Percentiles rank a stretch among this genome's conserved stretches.
phyloP scores from a whole-genome alignment of 2,888 invertebrate genomes.

The Alviniconcha strummeri region DNA sequence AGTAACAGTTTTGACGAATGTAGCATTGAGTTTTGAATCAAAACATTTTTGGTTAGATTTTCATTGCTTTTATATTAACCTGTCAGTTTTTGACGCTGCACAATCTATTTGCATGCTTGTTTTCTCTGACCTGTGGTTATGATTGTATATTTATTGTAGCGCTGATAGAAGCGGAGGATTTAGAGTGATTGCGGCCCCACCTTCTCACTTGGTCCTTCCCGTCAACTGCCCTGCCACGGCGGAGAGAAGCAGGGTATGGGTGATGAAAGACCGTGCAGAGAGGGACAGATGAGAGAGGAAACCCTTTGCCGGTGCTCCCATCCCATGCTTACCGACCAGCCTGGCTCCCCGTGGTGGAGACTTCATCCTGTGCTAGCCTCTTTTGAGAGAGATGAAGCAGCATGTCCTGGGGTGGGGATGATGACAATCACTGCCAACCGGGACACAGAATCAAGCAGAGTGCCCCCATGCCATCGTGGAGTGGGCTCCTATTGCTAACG shows the following conservation, averaged over 20 bases:
- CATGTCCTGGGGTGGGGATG: too few species aligned
- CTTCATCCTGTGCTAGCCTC: too few species aligned
- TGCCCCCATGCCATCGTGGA: too few species aligned
- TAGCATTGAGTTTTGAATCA: too few species aligned
- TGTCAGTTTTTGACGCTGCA: constrained; percentile 22
- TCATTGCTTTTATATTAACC: constrained; percentile 15
- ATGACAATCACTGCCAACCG: too few species aligned
- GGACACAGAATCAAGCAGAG: too few species aligned
- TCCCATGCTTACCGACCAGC: constrained; percentile 4
- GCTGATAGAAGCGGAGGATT: constrained; percentile 51
- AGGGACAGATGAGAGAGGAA: not conserved
- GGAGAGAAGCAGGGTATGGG: not conserved
- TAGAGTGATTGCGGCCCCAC: constrained; percentile 41
- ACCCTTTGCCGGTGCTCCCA: not conserved
- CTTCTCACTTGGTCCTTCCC: constrained; percentile 29
- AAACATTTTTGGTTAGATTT: too few species aligned
- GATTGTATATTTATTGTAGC: constrained; percentile 44
- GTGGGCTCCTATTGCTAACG: too few species aligned
- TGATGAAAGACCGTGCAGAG: too few species aligned
- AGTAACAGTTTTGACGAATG: too few species aligned
- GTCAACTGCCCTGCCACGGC: constrained; percentile 12
- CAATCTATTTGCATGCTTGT: constrained; percentile 21
- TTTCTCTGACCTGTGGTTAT: constrained; percentile 28
- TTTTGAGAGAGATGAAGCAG: too few species aligned
- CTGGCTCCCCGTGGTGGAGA: too few species aligned